Conservation (phyloP, 2,888 invertebrate genomes). For the Amphiduros pacificus region DNA sequence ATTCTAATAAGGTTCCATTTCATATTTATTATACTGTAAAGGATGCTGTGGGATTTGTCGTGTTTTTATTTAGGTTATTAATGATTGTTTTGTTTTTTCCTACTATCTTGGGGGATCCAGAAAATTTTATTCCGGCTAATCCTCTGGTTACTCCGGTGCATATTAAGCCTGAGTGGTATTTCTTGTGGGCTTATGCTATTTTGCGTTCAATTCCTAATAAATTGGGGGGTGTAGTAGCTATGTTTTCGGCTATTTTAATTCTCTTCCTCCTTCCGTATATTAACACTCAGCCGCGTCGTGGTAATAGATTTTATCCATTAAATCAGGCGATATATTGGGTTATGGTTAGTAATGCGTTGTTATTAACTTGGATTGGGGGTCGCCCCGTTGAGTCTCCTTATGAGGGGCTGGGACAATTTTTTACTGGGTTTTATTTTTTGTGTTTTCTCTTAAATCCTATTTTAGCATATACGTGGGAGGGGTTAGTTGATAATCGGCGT, state of each 20-base stretch:
- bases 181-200: conserved; percentile 80
- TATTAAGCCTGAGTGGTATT: conserved; percentile 85
- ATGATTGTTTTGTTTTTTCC: conserved; percentile 65
- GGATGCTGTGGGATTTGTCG: conserved; percentile 61
- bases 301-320: conserved; percentile 63
- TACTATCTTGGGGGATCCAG: conserved; percentile 70
- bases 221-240: conserved; percentile 73
- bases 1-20: conserved; percentile 72
- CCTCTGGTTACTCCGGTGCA: conserved; percentile 72
- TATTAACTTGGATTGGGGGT: conserved; percentile 75
- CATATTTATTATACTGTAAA: conserved; percentile 71
- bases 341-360: conserved; percentile 64
- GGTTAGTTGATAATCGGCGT: conserved; percentile 1
- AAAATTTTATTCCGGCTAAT: conserved; percentile 75
- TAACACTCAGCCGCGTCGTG: conserved; percentile 64
- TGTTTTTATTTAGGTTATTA: conserved; percentile 61
- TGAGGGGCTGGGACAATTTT: conserved; percentile 33
- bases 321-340: conserved; percentile 63
- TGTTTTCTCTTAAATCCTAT: conserved; percentile 19
- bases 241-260: conserved; percentile 71
- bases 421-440: conserved; percentile 32
- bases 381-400: conserved; percentile 72
- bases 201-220: conserved; percentile 80
- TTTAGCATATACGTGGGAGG: conserved; percentile 5
- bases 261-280: conserved; percentile 66